A percentile compares a stretch with the other conserved stretches of the same genome.
Conservation (phyloP, 1,140 invertebrate genomes). For the Melitaea cinxia region DNA sequence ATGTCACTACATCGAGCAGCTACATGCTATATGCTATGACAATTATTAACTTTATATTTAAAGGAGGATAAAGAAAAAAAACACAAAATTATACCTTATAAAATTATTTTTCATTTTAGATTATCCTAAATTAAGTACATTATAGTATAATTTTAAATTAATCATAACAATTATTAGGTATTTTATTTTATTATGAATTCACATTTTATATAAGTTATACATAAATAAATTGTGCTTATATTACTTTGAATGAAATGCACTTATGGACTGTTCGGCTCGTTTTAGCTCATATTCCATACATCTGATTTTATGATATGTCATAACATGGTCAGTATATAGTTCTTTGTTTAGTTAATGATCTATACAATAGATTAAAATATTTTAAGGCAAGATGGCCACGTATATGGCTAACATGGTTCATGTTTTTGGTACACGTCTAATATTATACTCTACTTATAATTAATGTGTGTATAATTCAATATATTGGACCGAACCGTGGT, state of each 20-base stretch:
- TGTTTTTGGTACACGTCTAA: slow-evolving; percentile 69
- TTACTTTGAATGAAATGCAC: slow-evolving; percentile 78
- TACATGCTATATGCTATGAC: not conserved
- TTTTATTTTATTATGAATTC: slow-evolving; percentile 74
- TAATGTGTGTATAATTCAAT: slow-evolving; percentile 72
- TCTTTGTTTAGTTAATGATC: slow-evolving; percentile 32
- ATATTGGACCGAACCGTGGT: slow-evolving; percentile 54
- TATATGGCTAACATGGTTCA: slow-evolving; percentile 70
- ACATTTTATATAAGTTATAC: slow-evolving; percentile 59
- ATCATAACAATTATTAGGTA: slow-evolving; percentile 75
- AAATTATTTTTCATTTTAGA: slow-evolving; percentile 77
- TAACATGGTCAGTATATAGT: slow-evolving; percentile 39
- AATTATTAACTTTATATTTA: not conserved
- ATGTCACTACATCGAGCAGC: slow-evolving; percentile 13
- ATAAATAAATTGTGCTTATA: slow-evolving; percentile 78
- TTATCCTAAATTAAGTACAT: slow-evolving; percentile 77
- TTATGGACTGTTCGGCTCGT: slow-evolving; percentile 66
- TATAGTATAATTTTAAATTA: slow-evolving; percentile 75
- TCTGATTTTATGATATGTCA: slow-evolving; percentile 46
- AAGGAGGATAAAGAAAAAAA: slow-evolving; percentile 36
- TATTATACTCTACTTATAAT: slow-evolving; percentile 69
- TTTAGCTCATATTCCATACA: slow-evolving; percentile 21
- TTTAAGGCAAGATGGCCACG: slow-evolving; percentile 77
- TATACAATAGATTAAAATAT: slow-evolving; percentile 50
- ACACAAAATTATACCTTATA: slow-evolving; percentile 62